Evolutionary conservation across 92 coral and sea anemone genomes (phyloP).

Genomic region (Plumapathes pennacea): DNA sequence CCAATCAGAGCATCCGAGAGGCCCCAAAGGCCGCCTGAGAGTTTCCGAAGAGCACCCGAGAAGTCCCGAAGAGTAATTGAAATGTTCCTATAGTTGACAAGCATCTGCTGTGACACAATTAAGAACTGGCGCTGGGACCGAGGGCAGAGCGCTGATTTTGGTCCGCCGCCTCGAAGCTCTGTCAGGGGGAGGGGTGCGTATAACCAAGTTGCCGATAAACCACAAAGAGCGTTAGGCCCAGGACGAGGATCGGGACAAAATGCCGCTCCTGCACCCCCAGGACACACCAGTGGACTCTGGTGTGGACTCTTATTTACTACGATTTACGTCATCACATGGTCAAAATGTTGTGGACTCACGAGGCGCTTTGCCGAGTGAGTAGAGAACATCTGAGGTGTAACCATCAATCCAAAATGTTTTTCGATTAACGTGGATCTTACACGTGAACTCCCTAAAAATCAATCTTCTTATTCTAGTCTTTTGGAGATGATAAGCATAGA

Average conservation of each 20-base stretch:
- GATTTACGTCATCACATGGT: too few species aligned
- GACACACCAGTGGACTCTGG: slow-evolving; percentile 55
- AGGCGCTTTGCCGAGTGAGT: too few species aligned
- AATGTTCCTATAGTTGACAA: too few species aligned
- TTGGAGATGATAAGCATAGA: too few species aligned
- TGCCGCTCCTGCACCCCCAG: slow-evolving; percentile 11
- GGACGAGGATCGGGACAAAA: slow-evolving; percentile 5
- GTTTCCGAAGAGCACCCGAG: too few species aligned
- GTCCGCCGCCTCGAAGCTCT: not conserved
- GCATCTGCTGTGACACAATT: slow-evolving; percentile 19
- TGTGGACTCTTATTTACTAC: slow-evolving; percentile 63
- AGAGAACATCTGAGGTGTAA: slow-evolving; percentile 62
- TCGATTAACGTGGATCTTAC: slow-evolving; percentile 43
- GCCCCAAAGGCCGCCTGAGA: too few species aligned
- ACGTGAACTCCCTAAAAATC: too few species aligned
- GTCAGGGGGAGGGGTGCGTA: slow-evolving; percentile 1
- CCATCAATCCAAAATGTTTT: slow-evolving; percentile 58
- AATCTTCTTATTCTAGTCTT: too few species aligned
- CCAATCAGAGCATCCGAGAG: too few species aligned
- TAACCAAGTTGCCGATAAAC: not conserved
- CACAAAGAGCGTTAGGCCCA: not conserved
- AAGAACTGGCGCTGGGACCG: slow-evolving; percentile 28
- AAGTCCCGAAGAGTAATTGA: too few species aligned
- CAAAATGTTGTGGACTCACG: too few species aligned
- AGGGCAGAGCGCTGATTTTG: not conserved